Evolutionary conservation across 2,888 invertebrate genomes (phyloP), one percentile per base, ranked within the genome.

Genomic region (Phyllotreta cruciferae): DNA sequence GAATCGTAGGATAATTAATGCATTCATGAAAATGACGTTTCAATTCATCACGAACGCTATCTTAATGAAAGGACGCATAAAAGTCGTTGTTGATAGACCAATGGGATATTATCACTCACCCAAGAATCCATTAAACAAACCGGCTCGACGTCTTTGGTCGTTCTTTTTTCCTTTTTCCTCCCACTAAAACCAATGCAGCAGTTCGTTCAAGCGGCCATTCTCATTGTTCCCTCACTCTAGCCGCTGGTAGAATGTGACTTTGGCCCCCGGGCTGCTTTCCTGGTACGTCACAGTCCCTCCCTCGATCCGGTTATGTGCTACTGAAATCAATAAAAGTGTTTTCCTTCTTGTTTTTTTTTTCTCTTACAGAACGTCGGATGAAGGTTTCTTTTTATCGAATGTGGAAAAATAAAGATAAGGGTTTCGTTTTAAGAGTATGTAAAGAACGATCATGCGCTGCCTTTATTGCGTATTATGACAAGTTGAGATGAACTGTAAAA

Each of bases 301-400:
- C 64, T 82, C 82, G 83, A 85, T 82, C 84, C 82, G 83, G 85
- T 86, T 86, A 86, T 85, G 84, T 84, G 86, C 86, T 85, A 86
- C 86, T 86, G 86, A 86, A 87, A 87, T 87, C 87, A 87, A 87
- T 87, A 87, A 87, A 87, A 87, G 85, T 79, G 77, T 77, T 79
- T 79, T 75, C 74, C 71, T 70, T 74, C 73, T 76, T 73, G 70
- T 73, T 73, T 69, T 72, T 73, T 73, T 69, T 73, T 69, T 72
- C 72, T 73, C 67, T 68, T 63, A 63, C 68, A 56, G 55, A 68
- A 56, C 70, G 70, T 69, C 64, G 65, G 56, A 57, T 68, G 56
- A 68, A 61, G 58, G 60, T 67, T 67, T 70, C 67, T 67, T 66
- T 66, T 54, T 56, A 66, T 61, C 64, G 66, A 65, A 66, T 64